Evolutionary conservation across 2,113 vertebrate genomes (phyloP), one percentile per base, ranked within the genome.

Genomic region (Microtus oregoni): DNA sequence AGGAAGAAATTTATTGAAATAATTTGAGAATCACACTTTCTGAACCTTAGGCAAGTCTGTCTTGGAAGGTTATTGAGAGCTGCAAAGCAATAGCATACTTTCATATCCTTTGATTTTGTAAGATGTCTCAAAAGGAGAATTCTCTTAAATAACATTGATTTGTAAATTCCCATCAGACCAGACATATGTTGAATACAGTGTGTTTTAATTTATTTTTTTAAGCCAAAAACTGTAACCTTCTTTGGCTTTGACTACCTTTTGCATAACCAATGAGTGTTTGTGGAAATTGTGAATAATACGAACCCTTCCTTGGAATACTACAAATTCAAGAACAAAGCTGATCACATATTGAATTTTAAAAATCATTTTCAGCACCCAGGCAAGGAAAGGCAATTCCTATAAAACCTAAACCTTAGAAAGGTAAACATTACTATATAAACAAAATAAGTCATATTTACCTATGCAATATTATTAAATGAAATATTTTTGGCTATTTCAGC

Each of bases 121-220:
- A 87, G 52, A 83, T 92, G 63, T 79, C 83, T 75, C 95, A 89
- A 87, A 82, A 58, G 47, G 70, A 72, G 77, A 78, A 83, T 96
- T 94, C 55, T 89, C 73, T 96, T 87, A 94, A 58, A 78, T 65
- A 95, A 91, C 63, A 90, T 15, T 93, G 78, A 78, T 87, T 95
- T 96, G 58, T 95, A 94, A 96, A 96, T 94, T 96, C 90, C 92
- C 95, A 96, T 90, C 78, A 96, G 86, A 89, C 73, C 86, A 68
- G 86, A 92, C 61, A 83, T 63, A 93, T 78, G 89, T 96, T 73
- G 78, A 91, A 82, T 94, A 19, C 58, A 94, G 81, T 82, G 90
- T 52, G 52, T 96, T 96, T 96, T 90, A 89, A 90, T 97, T 47
- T 95, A 90, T 97, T 38, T 95, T 32, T 93, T 95, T 96, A 32